These are phyloP conservation scores for Euglossa dilemma DNA, from an alignment of 1,140 invertebrate species.

Conservation along the genomic window DNA sequence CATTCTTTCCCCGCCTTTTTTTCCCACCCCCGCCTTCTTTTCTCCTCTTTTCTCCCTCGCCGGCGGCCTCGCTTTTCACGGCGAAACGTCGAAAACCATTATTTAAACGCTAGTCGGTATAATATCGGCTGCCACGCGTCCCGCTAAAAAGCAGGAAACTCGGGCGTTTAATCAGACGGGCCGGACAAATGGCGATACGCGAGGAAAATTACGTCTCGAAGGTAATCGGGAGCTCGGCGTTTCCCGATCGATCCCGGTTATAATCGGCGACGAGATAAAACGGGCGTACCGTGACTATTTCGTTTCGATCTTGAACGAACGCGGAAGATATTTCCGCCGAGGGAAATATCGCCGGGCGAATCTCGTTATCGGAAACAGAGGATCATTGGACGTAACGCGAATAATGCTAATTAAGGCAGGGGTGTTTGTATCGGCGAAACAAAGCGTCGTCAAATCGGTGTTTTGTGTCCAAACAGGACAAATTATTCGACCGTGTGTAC, in stretches of 20 bases:
- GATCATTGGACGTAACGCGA: neutral
- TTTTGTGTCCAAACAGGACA: neutral
- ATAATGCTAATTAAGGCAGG: neutral
- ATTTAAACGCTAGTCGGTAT: constrained; percentile 38
- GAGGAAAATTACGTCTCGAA: neutral
- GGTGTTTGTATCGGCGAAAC: neutral
- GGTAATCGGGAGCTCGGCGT: neutral
- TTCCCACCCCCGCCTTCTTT: no score
- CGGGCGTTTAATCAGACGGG: constrained; percentile 34
- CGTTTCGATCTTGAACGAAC: neutral
- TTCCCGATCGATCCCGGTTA: neutral
- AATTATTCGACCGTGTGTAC: neutral
- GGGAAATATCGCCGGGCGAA: no score
- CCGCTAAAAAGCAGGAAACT: constrained; percentile 27
- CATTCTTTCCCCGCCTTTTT: neutral
- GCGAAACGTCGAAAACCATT: constrained; percentile 46
- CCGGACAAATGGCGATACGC: constrained; percentile 3
- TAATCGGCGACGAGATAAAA: neutral
- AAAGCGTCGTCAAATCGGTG: neutral
- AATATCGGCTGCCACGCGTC: constrained; percentile 35
- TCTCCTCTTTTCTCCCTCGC: neutral
- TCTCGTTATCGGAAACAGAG: neutral
- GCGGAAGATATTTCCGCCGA: neutral
- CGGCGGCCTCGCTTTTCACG: constrained; percentile 16
- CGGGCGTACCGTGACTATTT: no score